phyloP scores from a whole-genome alignment of 2,113 vertebrate species.

The Corynorhinus townsendii region DNA sequence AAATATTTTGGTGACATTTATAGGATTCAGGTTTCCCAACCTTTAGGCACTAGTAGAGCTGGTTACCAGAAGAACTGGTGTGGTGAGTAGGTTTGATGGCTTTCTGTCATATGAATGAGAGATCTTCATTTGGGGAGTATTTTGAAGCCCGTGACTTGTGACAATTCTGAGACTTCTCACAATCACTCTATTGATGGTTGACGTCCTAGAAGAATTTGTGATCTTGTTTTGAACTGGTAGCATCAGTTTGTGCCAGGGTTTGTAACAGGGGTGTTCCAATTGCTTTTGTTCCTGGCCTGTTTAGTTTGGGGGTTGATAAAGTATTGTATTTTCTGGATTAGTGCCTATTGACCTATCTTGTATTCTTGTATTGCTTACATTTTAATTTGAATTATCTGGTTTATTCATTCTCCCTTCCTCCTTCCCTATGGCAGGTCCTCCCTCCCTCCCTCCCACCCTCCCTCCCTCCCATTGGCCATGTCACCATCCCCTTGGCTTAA shows the following conservation, averaged over 20 bases:
- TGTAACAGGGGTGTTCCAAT: neutral
- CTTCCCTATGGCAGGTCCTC: no score
- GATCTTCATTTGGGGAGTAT: neutral
- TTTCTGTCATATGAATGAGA: neutral
- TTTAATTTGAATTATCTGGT: neutral
- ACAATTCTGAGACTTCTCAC: neutral
- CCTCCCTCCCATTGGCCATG: neutral
- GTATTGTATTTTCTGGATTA: neutral
- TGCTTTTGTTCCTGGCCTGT: neutral
- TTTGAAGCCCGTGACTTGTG: constrained; percentile 35
- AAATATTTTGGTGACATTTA: constrained; percentile 10
- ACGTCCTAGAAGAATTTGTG: neutral
- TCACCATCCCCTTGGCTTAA: neutral
- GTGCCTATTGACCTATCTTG: neutral
- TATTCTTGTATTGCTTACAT: neutral
- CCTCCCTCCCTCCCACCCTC: neutral
- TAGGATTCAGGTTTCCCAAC: constrained; percentile 36
- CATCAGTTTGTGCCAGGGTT: neutral
- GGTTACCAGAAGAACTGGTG: neutral
- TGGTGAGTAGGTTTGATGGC: neutral
- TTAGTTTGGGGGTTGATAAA: neutral
- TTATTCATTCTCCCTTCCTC: no score
- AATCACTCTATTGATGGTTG: neutral
- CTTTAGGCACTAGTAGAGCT: neutral
- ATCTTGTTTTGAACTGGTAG: constrained; percentile 19